phyloP scores from a whole-genome alignment of 2,797 vertebrate species.

The Poecilia gillii region DNA sequence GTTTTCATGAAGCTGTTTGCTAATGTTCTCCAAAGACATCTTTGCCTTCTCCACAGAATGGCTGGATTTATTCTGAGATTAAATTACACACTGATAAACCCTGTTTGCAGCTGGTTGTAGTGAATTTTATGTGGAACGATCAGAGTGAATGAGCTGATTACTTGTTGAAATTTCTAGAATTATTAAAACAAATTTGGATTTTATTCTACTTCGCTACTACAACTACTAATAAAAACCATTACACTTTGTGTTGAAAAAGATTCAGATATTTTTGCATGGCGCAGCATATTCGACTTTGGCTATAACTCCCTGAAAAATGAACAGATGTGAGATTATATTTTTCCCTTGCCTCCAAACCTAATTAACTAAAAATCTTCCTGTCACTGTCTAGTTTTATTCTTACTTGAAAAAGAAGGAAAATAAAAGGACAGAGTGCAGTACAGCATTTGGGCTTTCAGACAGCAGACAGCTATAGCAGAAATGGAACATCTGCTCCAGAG shows the following conservation, averaged over 20 bases:
- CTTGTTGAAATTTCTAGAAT: not conserved
- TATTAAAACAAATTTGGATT: not conserved
- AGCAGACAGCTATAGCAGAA: slow-evolving; percentile 64
- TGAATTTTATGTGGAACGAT: not conserved
- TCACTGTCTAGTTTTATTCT: slow-evolving; percentile 23
- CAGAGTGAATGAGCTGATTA: not conserved
- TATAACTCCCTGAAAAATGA: not conserved
- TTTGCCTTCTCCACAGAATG: not conserved
- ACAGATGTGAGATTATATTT: not conserved
- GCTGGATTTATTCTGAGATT: not conserved
- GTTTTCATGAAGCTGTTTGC: too few relatives aligned
- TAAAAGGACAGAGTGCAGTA: slow-evolving; percentile 17
- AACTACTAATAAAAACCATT: not conserved
- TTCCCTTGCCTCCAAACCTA: not conserved
- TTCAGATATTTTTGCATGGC: not conserved
- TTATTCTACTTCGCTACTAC: not conserved
- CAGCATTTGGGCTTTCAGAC: slow-evolving; percentile 49
- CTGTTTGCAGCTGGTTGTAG: not conserved
- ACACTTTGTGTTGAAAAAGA: not conserved
- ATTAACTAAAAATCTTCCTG: slow-evolving; percentile 4
- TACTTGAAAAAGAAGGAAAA: slow-evolving; percentile 10
- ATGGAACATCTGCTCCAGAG: slow-evolving; percentile 69
- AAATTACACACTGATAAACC: not conserved
- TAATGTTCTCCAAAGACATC: not conserved
- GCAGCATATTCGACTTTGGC: not conserved